Base-by-base conservation (phyloP, 2,888 invertebrate genomes). In the Epinotia bilunana region DNA sequence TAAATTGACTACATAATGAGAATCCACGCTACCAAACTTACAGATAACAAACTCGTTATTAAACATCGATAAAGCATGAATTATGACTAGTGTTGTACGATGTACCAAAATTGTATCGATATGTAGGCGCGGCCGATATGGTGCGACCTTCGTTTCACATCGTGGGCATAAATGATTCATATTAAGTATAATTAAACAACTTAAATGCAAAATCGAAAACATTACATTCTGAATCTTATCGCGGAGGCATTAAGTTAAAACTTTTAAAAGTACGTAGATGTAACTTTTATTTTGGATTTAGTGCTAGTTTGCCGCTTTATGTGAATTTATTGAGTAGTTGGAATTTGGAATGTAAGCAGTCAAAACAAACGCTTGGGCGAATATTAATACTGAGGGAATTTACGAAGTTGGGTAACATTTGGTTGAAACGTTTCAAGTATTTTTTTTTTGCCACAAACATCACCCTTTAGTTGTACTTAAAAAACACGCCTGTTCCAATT, bases 101-200 rank as follows among this genome's bases (percentile, higher is more conserved):
- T 43, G 61, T 62, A 72, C 61, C 72, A 57, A 72, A 71, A 49
- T 67, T 23, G 57, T 67, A 72, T 72, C 67, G 71, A 72, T 53
- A 74, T 62, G 71, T 75, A 67, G 75, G 75, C 72, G 75, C 65
- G 43, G 53, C 75, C 65, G 60, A 62, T 61, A 55, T 61, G 75
- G 75, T 39, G 20, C 55, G 67, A 20, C 75, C 74, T 64, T 71
- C 70, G 11, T 53, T 39, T 23, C 28, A 7, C 20, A 61, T 67
- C 75, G 72, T 71, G 55, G 67, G 75, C 67, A 75, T 72, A 60
- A 43, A 46, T 61, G 53, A 61, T 33, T 71, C 62, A 71, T 46
- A 53, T n/a, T 12, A n/a, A n/a, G n/a, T n/a, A 28, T 33, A 18
- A 58, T 58, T 18, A 18, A 65, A 72, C 33, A 12, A 11, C 58